phyloP scores from a whole-genome alignment of 37 sponge, comb jelly and placozoan genomes.

The Axinella damicornis region DNA sequence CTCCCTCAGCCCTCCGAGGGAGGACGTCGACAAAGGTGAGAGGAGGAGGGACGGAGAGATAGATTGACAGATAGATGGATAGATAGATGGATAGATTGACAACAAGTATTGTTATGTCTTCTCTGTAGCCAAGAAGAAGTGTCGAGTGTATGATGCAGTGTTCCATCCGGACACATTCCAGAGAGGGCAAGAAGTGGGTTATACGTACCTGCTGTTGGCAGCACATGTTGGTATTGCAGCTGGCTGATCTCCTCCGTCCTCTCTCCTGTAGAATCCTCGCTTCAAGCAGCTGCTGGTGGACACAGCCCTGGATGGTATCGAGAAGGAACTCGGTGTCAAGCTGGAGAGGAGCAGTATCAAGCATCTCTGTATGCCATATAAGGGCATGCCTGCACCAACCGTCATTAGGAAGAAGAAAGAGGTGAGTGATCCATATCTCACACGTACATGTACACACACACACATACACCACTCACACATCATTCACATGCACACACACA shows the following conservation, averaged over 20 bases:
- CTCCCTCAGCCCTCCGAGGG: constrained; percentile 69
- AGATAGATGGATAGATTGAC: no score
- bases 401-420: constrained; percentile 65
- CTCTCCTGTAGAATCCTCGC: constrained; percentile 56
- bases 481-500: neutral
- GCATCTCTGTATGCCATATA: constrained; percentile 76
- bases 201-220: no score
- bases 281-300: constrained; percentile 80
- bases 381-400: constrained; percentile 68
- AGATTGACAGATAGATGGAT: neutral
- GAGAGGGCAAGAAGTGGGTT: constrained; percentile 45
- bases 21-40: constrained; percentile 82
- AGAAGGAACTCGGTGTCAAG: constrained; percentile 51
- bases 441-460: neutral
- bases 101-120: neutral
- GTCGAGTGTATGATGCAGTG: constrained; percentile 76
- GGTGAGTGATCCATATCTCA: neutral
- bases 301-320: constrained; percentile 82
- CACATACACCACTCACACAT: neutral
- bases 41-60: neutral
- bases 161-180: constrained; percentile 73
- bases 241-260: no score
- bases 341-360: constrained; percentile 55
- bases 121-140: constrained; percentile 72
- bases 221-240: no score